phyloP scores from a whole-genome alignment of 2,888 invertebrate species.

The Platerodrilus igneus region DNA sequence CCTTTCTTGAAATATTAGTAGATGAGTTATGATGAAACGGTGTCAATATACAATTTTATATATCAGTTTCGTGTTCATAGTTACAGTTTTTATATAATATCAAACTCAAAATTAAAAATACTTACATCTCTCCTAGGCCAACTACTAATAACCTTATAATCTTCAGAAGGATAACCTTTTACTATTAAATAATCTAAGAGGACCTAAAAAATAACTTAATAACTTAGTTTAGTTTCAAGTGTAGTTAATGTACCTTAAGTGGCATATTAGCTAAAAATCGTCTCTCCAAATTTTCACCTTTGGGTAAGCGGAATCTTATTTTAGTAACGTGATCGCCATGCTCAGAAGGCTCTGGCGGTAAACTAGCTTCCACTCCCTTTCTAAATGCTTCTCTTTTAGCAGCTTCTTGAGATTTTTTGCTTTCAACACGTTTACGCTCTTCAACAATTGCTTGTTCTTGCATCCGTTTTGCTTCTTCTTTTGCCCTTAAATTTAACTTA shows the following conservation, averaged over 20 bases:
- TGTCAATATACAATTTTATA: conserved; percentile 10
- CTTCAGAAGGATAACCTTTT: conserved; percentile 80
- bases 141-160: conserved; percentile 87
- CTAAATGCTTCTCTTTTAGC: conserved; percentile 71
- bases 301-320: conserved; percentile 78
- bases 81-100: conserved; percentile 4
- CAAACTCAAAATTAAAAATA: conserved; percentile 41
- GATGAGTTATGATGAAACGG: conserved; percentile 7
- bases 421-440: conserved; percentile 68
- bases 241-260: conserved; percentile 48
- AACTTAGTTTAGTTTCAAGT: conserved; percentile 1
- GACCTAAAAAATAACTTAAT: conserved; percentile 51
- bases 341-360: conserved; percentile 68
- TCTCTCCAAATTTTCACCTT: conserved; percentile 70
- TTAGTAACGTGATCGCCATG: conserved; percentile 56
- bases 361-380: conserved; percentile 57
- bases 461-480: conserved; percentile 78
- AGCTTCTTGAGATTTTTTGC: conserved; percentile 66
- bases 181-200: conserved; percentile 84
- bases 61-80: no score
- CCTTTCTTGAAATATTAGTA: no score
- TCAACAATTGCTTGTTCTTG: conserved; percentile 71
- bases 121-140: conserved; percentile 95
- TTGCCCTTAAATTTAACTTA: conserved; percentile 57
- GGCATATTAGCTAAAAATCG: conserved; percentile 63